Conservation (phyloP, 2,113 vertebrate species). For the Ibidorhyncha struthersii region DNA sequence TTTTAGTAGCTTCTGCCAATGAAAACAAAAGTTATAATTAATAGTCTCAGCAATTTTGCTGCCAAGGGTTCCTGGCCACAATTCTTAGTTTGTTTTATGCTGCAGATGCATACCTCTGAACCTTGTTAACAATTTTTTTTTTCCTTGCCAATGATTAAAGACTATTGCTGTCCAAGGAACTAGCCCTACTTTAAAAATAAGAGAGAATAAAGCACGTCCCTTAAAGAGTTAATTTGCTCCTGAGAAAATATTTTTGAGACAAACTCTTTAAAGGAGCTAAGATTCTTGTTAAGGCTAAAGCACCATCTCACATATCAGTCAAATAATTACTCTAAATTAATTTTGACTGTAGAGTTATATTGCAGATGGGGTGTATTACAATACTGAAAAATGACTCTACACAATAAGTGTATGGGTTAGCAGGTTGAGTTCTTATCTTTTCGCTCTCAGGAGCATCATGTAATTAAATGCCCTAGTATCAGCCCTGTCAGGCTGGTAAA, state of each 20-base stretch:
- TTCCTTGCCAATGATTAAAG: neutral
- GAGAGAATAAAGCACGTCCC: neutral
- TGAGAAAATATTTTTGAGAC: neutral
- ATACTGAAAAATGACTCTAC: neutral
- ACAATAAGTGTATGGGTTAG: neutral
- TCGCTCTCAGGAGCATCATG: neutral
- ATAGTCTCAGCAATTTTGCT: conserved; percentile 63
- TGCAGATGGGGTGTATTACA: neutral
- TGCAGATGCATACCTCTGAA: conserved; percentile 40
- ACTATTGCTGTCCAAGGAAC: neutral
- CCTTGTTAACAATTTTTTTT: conserved; percentile 9
- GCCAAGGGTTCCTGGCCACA: conserved; percentile 45
- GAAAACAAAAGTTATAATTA: conserved; percentile 62
- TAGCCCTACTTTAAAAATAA: neutral
- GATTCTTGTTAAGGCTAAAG: neutral
- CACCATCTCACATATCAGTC: neutral
- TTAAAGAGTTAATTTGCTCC: neutral
- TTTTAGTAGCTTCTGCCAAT: conserved; percentile 52
- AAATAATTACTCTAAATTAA: neutral
- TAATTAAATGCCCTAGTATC: neutral
- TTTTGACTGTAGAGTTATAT: neutral
- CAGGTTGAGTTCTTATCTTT: neutral
- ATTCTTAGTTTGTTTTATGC: conserved; percentile 43
- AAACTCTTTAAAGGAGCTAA: neutral
- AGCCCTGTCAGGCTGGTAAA: neutral